Percentiles rank a stretch among this genome's conserved stretches.
Conservation (phyloP, 2,888 invertebrate species). For the Eristalis tenax region DNA sequence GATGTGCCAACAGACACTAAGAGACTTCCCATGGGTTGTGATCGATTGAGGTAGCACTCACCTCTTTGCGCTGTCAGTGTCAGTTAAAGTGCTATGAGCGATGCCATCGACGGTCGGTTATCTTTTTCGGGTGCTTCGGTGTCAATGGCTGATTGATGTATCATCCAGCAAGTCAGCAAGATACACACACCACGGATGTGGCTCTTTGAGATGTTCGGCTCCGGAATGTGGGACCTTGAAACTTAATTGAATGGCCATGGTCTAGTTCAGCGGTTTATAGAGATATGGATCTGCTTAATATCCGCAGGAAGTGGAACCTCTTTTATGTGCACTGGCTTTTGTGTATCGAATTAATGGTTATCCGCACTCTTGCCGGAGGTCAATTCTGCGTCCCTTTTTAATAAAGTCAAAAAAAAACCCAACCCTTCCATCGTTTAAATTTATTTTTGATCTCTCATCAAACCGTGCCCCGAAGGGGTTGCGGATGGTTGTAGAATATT, state of each 20-base stretch:
- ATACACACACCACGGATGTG: not conserved
- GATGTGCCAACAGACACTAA: constrained; percentile 7
- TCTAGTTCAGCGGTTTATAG: not conserved
- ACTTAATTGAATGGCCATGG: constrained; percentile 43
- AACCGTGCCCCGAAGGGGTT: not conserved
- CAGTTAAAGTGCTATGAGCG: constrained; percentile 4
- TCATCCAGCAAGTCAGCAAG: constrained; percentile 47
- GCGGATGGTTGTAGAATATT: not conserved
- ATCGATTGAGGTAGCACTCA: constrained; percentile 32
- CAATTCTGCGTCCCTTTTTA: constrained; percentile 29
- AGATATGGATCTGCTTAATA: constrained; percentile 49
- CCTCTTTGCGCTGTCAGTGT: constrained; percentile 6
- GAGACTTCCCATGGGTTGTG: constrained; percentile 8
- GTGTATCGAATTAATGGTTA: constrained; percentile 46
- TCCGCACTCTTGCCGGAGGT: constrained; percentile 20
- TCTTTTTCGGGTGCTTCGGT: constrained; percentile 27
- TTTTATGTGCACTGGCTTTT: not conserved
- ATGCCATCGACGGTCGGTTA: constrained; percentile 6
- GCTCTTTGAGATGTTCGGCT: not conserved
- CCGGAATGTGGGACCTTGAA: not conserved
- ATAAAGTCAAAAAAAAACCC: constrained; percentile 26
- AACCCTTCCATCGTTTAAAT: constrained; percentile 33
- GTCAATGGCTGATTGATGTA: constrained; percentile 68
- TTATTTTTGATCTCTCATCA: constrained; percentile 36
- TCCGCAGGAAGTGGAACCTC: constrained; percentile 34